These are phyloP conservation scores for Nymphalis io DNA, from an alignment of 1,140 invertebrate species.

Conservation along the genomic window DNA sequence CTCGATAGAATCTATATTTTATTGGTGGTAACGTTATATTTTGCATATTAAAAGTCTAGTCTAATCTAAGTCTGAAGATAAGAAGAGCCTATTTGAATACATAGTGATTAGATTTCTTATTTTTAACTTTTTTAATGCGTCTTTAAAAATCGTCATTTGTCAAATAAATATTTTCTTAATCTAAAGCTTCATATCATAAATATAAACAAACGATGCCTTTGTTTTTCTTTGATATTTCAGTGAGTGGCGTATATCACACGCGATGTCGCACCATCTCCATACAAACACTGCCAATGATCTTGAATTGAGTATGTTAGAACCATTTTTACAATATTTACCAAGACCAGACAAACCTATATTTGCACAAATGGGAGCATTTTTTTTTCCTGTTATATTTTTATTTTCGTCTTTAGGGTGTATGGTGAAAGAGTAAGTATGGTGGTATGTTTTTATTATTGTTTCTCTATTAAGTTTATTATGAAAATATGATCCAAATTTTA, in stretches of 20 bases:
- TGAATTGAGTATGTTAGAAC: conserved; percentile 87
- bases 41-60: too few species aligned
- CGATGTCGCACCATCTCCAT: conserved; percentile 90
- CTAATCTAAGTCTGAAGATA: too few species aligned
- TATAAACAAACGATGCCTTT: neutral
- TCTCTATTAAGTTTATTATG: too few species aligned
- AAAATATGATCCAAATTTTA: too few species aligned
- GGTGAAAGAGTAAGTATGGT: conserved; percentile 62
- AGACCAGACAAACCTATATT: conserved; percentile 56
- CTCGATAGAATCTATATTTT: too few species aligned
- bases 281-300: conserved; percentile 90
- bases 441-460: neutral
- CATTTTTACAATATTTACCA: conserved; percentile 76
- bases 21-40: too few species aligned
- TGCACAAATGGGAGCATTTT: conserved; percentile 67
- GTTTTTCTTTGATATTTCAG: conserved; percentile 61
- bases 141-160: too few species aligned
- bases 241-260: conserved; percentile 90
- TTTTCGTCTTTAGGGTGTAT: conserved; percentile 42
- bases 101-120: too few species aligned
- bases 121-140: too few species aligned
- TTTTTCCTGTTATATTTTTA: conserved; percentile 57
- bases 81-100: too few species aligned
- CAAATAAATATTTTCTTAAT: too few species aligned
- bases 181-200: neutral